A percentile compares a stretch with the other conserved stretches of the same genome.
phyloP scores from a whole-genome alignment of 1,140 invertebrate genomes.

The Vanessa atalanta region DNA sequence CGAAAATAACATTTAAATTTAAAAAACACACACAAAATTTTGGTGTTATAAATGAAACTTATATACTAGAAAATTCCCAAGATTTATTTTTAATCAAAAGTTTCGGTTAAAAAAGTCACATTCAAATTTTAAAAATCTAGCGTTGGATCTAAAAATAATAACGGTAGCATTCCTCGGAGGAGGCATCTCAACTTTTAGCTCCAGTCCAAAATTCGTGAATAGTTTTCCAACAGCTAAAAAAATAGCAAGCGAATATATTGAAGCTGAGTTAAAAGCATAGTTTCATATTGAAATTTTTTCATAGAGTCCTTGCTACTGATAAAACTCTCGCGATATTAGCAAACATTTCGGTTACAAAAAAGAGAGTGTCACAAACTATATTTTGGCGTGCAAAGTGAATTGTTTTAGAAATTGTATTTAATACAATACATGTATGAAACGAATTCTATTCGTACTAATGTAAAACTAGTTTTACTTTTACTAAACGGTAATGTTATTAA shows the following conservation, averaged over 20 bases:
- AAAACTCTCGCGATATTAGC: conserved; percentile 27
- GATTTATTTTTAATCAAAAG: no score
- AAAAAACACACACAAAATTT: no score
- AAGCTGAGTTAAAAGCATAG: conserved; percentile 32
- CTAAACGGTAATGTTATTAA: no score
- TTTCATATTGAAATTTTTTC: conserved; percentile 37
- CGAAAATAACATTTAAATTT: no score
- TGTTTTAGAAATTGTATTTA: background rate
- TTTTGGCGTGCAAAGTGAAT: background rate
- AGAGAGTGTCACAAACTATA: background rate
- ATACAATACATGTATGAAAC: background rate
- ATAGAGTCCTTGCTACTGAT: conserved; percentile 6
- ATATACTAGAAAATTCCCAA: no score
- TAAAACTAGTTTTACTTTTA: background rate
- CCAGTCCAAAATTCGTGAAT: conserved; percentile 31
- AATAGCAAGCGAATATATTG: conserved; percentile 29
- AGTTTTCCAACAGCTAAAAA: conserved; percentile 40
- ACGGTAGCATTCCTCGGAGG: conserved; percentile 11
- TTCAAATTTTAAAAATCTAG: no score
- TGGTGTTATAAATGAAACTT: no score
- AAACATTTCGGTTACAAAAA: conserved; percentile 13
- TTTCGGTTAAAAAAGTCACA: no score
- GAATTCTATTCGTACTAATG: background rate
- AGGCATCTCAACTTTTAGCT: conserved; percentile 19
- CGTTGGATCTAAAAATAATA: conserved; percentile 2